Evolutionary conservation across 2,888 invertebrate genomes (phyloP).

Genomic region (Smittia sp.): DNA sequence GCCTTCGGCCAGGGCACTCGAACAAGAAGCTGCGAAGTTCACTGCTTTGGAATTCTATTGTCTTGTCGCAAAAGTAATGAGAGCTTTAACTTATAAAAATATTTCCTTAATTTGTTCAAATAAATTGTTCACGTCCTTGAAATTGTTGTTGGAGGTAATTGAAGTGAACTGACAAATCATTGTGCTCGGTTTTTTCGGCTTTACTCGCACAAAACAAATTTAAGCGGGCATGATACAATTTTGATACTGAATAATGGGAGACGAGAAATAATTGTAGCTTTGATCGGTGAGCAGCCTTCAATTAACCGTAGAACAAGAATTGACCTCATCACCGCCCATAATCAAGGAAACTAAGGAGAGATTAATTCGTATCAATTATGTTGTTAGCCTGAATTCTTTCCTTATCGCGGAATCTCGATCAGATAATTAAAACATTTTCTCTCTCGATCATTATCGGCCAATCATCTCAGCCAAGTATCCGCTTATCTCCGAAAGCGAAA

Average conservation of each 20-base stretch:
- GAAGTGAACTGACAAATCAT: not conserved
- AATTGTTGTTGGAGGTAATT: constrained; percentile 12
- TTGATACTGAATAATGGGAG: not conserved
- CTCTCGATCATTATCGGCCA: no score
- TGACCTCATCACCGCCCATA: not conserved
- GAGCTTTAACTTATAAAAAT: constrained; percentile 12
- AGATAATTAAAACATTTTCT: no score
- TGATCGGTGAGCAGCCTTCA: not conserved
- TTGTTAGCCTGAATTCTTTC: constrained; percentile 10
- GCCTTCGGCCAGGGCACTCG: not conserved
- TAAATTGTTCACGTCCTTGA: constrained; percentile 28
- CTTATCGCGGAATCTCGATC: not conserved
- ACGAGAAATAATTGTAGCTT: not conserved
- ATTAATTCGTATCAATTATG: not conserved
- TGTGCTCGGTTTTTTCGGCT: not conserved
- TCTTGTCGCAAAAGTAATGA: constrained; percentile 5
- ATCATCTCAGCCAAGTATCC: no score
- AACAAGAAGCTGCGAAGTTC: not conserved
- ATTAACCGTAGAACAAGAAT: not conserved
- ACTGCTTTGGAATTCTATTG: constrained; percentile 1
- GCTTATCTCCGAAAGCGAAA: no score
- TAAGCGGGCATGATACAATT: not conserved
- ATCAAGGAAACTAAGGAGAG: not conserved
- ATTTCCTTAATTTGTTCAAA: constrained; percentile 28
- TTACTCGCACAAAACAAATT: not conserved